These are phyloP conservation scores for Neodiprion virginianus DNA, from an alignment of 1,140 invertebrate genomes.

Conservation along the genomic window DNA sequence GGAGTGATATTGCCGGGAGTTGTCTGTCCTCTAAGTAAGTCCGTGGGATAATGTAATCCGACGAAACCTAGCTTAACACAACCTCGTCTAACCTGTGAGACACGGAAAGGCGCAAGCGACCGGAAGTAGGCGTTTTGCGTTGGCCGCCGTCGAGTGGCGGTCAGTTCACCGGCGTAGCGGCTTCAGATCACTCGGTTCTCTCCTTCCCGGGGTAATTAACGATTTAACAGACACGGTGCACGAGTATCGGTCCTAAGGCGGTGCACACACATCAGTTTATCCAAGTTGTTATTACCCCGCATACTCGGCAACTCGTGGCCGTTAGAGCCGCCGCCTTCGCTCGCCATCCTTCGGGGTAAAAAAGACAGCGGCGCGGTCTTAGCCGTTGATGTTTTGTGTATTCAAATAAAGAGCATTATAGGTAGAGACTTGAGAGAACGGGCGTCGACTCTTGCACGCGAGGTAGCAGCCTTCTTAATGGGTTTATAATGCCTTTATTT, in stretches of 20 bases:
- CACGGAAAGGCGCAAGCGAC: constrained; percentile 27
- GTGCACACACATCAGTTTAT: constrained; percentile 38
- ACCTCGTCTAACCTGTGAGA: too few relatives aligned
- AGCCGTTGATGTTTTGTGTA: constrained; percentile 56
- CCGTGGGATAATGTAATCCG: too few relatives aligned
- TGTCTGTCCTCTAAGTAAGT: too few relatives aligned
- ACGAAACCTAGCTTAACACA: too few relatives aligned
- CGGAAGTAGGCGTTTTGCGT: constrained; percentile 53
- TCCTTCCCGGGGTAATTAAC: constrained; percentile 45
- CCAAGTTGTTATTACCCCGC: constrained; percentile 51
- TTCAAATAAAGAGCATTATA: constrained; percentile 51
- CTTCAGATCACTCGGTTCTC: neutral
- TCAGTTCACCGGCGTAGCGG: constrained; percentile 2
- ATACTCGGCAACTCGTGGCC: constrained; percentile 28
- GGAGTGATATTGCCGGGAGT: too few relatives aligned
- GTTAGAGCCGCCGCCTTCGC: constrained; percentile 20
- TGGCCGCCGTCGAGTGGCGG: constrained; percentile 34
- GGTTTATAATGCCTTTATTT: constrained; percentile 58
- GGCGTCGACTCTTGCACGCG: constrained; percentile 18
- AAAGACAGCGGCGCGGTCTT: constrained; percentile 17
- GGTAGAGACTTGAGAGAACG: constrained; percentile 7
- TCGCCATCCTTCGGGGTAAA: neutral
- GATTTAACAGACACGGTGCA: constrained; percentile 53
- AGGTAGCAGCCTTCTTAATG: constrained; percentile 43
- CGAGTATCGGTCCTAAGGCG: constrained; percentile 37